Conservation (phyloP, 2,113 vertebrate species). For the Tragelaphus imberbis region DNA sequence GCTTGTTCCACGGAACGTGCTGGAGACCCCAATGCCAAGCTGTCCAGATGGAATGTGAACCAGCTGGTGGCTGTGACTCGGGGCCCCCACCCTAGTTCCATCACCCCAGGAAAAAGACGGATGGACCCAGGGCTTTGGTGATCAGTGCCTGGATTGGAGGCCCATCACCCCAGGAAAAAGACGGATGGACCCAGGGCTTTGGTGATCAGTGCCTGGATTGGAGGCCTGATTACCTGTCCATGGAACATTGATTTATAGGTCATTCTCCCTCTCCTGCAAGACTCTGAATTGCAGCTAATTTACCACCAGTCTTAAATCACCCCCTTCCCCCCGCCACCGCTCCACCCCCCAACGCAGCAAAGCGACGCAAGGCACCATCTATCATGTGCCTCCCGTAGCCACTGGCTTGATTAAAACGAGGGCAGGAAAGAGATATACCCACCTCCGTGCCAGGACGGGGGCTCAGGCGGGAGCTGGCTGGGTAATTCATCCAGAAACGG, state of each 20-base stretch:
- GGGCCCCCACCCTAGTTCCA: neutral
- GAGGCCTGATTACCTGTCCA: slow-evolving; percentile 64
- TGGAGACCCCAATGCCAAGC: neutral
- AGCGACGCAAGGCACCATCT: neutral
- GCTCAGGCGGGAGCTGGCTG: neutral
- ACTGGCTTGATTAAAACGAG: slow-evolving; percentile 53
- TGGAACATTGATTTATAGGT: slow-evolving; percentile 59
- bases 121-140: neutral
- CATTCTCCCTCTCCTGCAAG: slow-evolving; percentile 36
- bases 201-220: slow-evolving; percentile 46
- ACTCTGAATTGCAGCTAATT: slow-evolving; percentile 54
- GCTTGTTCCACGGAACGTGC: accelerated
- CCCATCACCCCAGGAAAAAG: neutral
- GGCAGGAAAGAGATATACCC: neutral
- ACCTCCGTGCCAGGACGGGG: neutral
- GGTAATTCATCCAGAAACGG: slow-evolving; percentile 38
- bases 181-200: neutral
- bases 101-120: neutral
- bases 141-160: slow-evolving; percentile 54
- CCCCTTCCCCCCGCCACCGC: neutral
- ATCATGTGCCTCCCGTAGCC: slow-evolving; percentile 3
- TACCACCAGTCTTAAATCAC: slow-evolving; percentile 34
- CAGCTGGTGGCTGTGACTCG: neutral
- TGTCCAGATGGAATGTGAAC: neutral
- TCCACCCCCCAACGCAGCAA: neutral